Evolutionary conservation across 1,140 invertebrate genomes (phyloP).

Genomic region (Stenopsyche tienmushanensis): DNA sequence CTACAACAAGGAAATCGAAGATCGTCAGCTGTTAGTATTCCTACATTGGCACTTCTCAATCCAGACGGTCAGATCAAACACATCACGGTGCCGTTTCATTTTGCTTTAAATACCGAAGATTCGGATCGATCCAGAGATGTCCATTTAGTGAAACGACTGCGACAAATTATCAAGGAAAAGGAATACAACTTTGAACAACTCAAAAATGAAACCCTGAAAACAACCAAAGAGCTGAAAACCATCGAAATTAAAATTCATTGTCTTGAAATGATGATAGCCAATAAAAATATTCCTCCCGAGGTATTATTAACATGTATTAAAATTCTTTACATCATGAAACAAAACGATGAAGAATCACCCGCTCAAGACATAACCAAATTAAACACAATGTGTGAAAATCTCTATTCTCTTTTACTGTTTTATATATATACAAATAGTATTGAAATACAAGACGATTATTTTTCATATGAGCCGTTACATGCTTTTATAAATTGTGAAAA

Average conservation of each 20-base stretch:
- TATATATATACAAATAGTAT: slow-evolving; percentile 33
- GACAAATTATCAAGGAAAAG: slow-evolving; percentile 62
- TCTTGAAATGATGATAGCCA: slow-evolving; percentile 68
- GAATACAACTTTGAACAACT: slow-evolving; percentile 52
- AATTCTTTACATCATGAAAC: slow-evolving; percentile 51
- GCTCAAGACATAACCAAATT: slow-evolving; percentile 37
- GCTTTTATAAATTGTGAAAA: too few relatives aligned
- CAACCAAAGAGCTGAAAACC: slow-evolving; percentile 70
- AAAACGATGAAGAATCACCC: slow-evolving; percentile 38
- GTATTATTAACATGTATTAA: slow-evolving; percentile 56
- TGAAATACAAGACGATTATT: neutral
- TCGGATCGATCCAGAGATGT: slow-evolving; percentile 83
- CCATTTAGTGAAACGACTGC: slow-evolving; percentile 80
- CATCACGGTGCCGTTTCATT: slow-evolving; percentile 87
- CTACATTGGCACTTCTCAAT: slow-evolving; percentile 76
- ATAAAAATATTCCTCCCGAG: slow-evolving; percentile 60
- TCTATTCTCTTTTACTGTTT: slow-evolving; percentile 33
- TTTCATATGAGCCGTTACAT: neutral
- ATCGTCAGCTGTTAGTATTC: slow-evolving; percentile 56
- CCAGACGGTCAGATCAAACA: slow-evolving; percentile 77
- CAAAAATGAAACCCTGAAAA: slow-evolving; percentile 54
- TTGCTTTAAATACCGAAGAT: slow-evolving; percentile 82
- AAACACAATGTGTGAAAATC: slow-evolving; percentile 43
- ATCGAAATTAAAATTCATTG: slow-evolving; percentile 69
- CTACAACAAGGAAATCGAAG: slow-evolving; percentile 54